Evolutionary conservation across 2,797 vertebrate genomes (phyloP), one percentile per base, ranked within the genome.

Genomic region (Typhlichthys eigenmanni): DNA sequence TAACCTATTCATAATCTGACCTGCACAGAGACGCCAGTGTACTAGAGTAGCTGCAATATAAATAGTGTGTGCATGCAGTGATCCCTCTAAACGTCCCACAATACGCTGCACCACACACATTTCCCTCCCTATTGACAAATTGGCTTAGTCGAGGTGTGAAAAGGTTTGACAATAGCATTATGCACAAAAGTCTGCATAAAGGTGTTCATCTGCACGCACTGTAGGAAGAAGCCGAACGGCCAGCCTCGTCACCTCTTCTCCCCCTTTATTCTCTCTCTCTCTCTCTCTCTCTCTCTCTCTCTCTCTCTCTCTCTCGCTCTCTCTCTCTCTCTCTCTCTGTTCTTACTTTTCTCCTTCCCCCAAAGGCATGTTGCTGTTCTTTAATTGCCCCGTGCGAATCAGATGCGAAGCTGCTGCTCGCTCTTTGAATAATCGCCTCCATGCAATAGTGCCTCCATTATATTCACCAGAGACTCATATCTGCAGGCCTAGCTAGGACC

Each of bases 361-460:
- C n/a, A n/a, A 4, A 69, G 43, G 58, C 74, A 60, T 60, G 55
- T 69, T 72, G 75, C 66, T 64, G 63, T 68, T 84, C 69, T 83
- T 81, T 87, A 87, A 88, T 85, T 82, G 79, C 51, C 67, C 34
- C 65, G 47, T 73, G 73, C 85, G 68, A 75, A 81, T 85, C 80
- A 82, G 69, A 82, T 76, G 72, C 81, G 77, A 72, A 58, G 24
- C 66, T 73, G 76, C 60, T 49, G 66, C 55, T 69, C 69, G 66
- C 71, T 79, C 71, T 64, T 64, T 84, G 68, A 81, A 74, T 79
- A 72, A 67, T 68, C 6, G 65, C 58, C 58, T 83, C 67, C 4
- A 78, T 5, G 83, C 84, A 75, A 75, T 82, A 79, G 64, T 66
- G 77, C 67, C 60, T 78, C 77, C 72, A 79, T 83, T 81, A 61